A percentile compares a stretch with the other conserved stretches of the same genome.
Evolutionary conservation across 2,797 vertebrate genomes (phyloP).

Genomic region (Platyrinchus mystaceus): DNA sequence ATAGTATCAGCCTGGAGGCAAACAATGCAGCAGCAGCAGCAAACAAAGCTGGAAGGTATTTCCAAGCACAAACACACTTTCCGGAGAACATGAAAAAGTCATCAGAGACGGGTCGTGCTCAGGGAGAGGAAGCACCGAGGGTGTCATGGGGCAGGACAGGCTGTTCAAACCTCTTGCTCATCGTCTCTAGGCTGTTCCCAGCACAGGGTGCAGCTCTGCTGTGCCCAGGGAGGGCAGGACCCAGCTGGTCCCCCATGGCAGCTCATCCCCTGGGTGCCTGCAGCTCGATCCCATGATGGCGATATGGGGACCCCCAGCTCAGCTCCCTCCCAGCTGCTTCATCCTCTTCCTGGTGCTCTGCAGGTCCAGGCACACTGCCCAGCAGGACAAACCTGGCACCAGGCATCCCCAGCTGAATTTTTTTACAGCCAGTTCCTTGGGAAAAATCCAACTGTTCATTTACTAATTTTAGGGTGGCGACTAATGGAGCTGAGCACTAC

Average conservation of each 20-base stretch:
- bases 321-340: not conserved
- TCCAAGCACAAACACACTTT: conserved; percentile 31
- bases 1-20: conserved; percentile 1
- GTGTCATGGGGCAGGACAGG: not conserved
- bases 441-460: conserved; percentile 1
- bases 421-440: not conserved
- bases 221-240: not conserved
- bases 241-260: accelerated
- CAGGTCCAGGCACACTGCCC: not conserved
- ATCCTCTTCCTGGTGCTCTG: not conserved
- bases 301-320: not conserved
- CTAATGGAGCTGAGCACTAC: not conserved
- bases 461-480: conserved; percentile 2
- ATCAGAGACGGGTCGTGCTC: not conserved
- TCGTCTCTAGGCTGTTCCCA: not conserved
- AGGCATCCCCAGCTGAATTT: not conserved
- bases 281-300: accelerated
- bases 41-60: conserved; percentile 50
- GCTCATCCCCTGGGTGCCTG: not conserved
- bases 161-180: not conserved
- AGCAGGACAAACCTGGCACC: not conserved
- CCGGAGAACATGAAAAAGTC: conserved; percentile 51
- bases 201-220: not conserved
- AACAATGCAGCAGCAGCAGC: not conserved
- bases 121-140: not conserved